Percentiles rank a stretch among this genome's conserved stretches.
Evolutionary conservation across 2,888 invertebrate genomes (phyloP).

Genomic region (Blomia tropicalis): DNA sequence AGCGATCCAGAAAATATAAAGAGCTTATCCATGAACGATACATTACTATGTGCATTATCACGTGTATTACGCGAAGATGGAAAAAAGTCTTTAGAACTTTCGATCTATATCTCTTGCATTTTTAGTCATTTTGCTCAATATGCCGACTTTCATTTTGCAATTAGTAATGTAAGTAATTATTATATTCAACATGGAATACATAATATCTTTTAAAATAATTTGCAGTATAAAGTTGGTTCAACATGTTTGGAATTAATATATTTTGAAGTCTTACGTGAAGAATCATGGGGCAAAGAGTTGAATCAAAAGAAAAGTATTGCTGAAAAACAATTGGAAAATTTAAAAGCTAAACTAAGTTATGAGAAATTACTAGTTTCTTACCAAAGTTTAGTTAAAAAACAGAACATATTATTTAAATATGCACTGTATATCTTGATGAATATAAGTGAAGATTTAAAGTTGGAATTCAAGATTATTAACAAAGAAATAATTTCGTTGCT

Average conservation of each 20-base stretch:
- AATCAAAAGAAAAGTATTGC: slow-evolving; percentile 33
- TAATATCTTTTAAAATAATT: neutral
- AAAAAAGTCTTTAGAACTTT: slow-evolving; percentile 85
- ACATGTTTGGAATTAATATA: slow-evolving; percentile 91
- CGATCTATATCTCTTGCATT: slow-evolving; percentile 86
- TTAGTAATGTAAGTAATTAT: slow-evolving; percentile 52
- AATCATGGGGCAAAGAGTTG: slow-evolving; percentile 56
- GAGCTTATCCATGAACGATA: slow-evolving; percentile 82
- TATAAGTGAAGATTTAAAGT: slow-evolving; percentile 81
- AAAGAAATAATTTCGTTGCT: slow-evolving; percentile 75
- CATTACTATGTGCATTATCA: slow-evolving; percentile 80
- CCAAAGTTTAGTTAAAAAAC: slow-evolving; percentile 67
- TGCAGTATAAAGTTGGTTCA: slow-evolving; percentile 63
- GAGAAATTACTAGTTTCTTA: slow-evolving; percentile 60
- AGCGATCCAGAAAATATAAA: slow-evolving; percentile 75
- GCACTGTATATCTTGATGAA: slow-evolving; percentile 82
- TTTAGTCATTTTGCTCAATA: slow-evolving; percentile 95
- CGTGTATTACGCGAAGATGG: slow-evolving; percentile 92
- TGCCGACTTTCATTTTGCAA: slow-evolving; percentile 79
- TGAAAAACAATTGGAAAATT: slow-evolving; percentile 22
- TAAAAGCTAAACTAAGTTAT: slow-evolving; percentile 40
- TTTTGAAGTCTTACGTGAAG: slow-evolving; percentile 79
- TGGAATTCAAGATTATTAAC: slow-evolving; percentile 92
- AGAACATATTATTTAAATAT: slow-evolving; percentile 45
- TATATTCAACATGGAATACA: neutral